These are phyloP conservation scores for Meteorus colon DNA, from an alignment of 2,888 invertebrate species.

Conservation along the genomic window DNA sequence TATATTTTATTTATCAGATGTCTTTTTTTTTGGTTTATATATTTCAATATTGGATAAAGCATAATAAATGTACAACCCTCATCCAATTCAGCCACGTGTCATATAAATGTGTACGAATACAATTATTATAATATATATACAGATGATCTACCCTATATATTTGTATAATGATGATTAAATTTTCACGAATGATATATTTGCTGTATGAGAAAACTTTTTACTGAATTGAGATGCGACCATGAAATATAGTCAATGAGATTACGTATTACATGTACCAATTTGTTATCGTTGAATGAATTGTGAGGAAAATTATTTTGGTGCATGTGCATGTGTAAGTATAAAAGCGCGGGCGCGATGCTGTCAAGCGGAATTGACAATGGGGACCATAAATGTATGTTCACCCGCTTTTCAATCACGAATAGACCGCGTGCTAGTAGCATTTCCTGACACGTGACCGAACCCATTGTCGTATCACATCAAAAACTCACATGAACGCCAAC, in stretches of 20 bases:
- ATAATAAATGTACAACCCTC: not conserved
- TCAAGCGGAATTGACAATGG: conserved; percentile 15
- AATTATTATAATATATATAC: not conserved
- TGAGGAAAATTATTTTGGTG: not conserved
- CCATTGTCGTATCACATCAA: conserved; percentile 16
- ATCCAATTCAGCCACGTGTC: not conserved
- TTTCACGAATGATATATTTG: not conserved
- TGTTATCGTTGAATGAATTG: conserved; percentile 3
- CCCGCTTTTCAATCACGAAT: conserved; percentile 15
- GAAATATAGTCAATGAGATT: not conserved
- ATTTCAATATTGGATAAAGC: not conserved
- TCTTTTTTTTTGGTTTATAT: not conserved
- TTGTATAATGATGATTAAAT: conserved; percentile 7
- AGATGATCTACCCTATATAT: not conserved
- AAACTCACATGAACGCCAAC: not conserved
- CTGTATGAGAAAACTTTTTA: not conserved
- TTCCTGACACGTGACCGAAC: conserved; percentile 15
- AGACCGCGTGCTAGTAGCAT: conserved; percentile 12
- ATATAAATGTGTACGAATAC: not conserved
- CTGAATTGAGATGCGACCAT: not conserved
- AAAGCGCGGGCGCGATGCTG: not conserved
- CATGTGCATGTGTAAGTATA: not conserved
- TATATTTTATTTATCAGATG: too few species aligned
- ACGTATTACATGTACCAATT: not conserved
- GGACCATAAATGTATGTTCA: conserved; percentile 8